Evolutionary conservation across 2,797 vertebrate genomes (phyloP), one percentile per base, ranked within the genome.

Genomic region (Sebastes vulpes): DNA sequence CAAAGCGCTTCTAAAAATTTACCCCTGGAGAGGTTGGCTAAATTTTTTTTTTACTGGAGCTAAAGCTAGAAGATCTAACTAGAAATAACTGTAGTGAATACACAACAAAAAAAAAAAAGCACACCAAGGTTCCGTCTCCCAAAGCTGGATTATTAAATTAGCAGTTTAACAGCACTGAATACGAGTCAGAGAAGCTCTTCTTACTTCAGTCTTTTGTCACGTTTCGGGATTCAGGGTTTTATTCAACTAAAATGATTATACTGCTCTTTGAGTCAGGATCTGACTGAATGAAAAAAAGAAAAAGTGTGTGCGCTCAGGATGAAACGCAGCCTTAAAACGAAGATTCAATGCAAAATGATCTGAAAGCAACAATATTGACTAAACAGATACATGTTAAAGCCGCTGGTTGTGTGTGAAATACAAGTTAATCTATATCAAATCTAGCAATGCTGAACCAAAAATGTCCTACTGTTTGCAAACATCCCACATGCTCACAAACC

Each of bases 91-190:
- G 71, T 2, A 26, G 14, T 72, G 68, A 81, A 67, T 35, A 64
- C 20, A 73, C 35, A 72, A 65, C 50, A 78, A 4, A 25, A 25
- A 25, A 23, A 23, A 54, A 82, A 71, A 75, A 60, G 61, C 81
- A 57, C 74, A 74, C 64, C 10, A 9, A 72, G 75, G 84, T 53
- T 63, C 11, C 10, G 5, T 65, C 77, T 84, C 77, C 69, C 75
- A 82, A 72, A 66, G 60, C 56, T 59, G 65, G 21, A 69, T 79
- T 66, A 89, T 90, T 84, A 66, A 85, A 92, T 88, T 83, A 84
- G 76, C 57, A 28, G 65, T 82, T 90, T 81, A 77, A 75, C 72
- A 58, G 74, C 58, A 67, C 56, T 57, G 29, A 66, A 65, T 73
- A 61, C 9, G 29, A 77, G 58, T 25, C 4, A 5, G 20, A 78